Evolutionary conservation across 2,113 vertebrate genomes (phyloP).

Genomic region (Athene noctua): DNA sequence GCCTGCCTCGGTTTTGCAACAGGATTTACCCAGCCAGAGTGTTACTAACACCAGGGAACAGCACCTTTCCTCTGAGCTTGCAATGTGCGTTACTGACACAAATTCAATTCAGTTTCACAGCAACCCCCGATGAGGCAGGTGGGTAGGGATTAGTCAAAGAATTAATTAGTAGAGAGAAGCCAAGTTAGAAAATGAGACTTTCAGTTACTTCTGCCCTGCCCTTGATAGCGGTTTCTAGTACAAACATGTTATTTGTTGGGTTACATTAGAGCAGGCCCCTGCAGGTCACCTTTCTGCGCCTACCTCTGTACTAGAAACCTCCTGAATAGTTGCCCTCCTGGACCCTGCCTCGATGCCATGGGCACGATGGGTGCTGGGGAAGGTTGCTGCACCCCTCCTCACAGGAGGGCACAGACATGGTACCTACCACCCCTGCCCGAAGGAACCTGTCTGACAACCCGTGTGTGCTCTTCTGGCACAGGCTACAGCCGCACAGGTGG

Average conservation of each 20-base stretch:
- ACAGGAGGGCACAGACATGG: fast-evolving
- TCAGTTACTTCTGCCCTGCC: not conserved
- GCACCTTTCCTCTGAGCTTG: not conserved
- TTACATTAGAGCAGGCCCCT: not conserved
- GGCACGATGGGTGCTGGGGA: not conserved
- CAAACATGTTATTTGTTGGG: not conserved
- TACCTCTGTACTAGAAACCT: no score
- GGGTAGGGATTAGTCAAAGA: not conserved
- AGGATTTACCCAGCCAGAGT: not conserved
- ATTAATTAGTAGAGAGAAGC: not conserved
- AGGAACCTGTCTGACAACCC: not conserved
- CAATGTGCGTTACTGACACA: not conserved
- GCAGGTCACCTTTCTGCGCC: not conserved
- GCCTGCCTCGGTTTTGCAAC: not conserved
- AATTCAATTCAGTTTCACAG: not conserved
- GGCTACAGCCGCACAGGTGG: not conserved
- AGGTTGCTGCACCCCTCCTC: not conserved
- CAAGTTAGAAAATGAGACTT: not conserved
- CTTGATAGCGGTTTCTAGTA: not conserved
- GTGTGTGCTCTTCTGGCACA: not conserved
- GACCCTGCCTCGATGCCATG: not conserved
- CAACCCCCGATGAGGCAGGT: not conserved
- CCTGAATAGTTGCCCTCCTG: fast-evolving
- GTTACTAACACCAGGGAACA: not conserved
- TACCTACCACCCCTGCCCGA: not conserved